Conservation (phyloP, 2,888 invertebrate species). For the Dascillus cervinus region DNA sequence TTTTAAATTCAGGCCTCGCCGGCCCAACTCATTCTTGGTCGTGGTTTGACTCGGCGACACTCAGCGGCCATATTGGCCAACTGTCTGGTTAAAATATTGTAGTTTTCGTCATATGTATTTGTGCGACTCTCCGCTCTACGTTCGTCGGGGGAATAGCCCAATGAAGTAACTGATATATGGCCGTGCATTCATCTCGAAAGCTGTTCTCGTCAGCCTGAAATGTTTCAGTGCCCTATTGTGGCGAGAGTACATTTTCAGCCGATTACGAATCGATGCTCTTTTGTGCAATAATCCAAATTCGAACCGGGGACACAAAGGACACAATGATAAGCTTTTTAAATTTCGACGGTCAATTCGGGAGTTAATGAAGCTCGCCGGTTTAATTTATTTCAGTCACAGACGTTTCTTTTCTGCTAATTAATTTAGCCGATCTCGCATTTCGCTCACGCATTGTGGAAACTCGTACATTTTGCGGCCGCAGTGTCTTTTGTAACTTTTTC, state of each 20-base stretch:
- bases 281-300: too few species aligned
- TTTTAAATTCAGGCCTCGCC: slow-evolving; percentile 3
- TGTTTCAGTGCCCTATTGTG: slow-evolving; percentile 10
- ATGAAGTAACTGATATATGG: slow-evolving; percentile 13
- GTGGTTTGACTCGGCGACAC: too few species aligned
- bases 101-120: slow-evolving; percentile 10
- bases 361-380: too few species aligned
- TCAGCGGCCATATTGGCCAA: slow-evolving; percentile 8
- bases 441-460: too few species aligned
- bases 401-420: too few species aligned
- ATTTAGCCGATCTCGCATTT: too few species aligned
- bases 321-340: too few species aligned
- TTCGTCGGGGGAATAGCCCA: slow-evolving; percentile 9
- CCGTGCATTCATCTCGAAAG: slow-evolving; percentile 12
- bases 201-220: slow-evolving; percentile 11
- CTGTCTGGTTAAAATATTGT: slow-evolving; percentile 8
- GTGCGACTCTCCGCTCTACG: slow-evolving; percentile 4
- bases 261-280: slow-evolving; percentile 13
- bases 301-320: too few species aligned
- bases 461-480: too few species aligned
- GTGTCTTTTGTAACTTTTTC: too few species aligned
- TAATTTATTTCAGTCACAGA: too few species aligned
- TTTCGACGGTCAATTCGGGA: too few species aligned
- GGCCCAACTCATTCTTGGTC: background rate
- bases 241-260: slow-evolving; percentile 14